Evolutionary conservation across 2,113 vertebrate species (phyloP).

Genomic region (Phaetusa simplex): DNA sequence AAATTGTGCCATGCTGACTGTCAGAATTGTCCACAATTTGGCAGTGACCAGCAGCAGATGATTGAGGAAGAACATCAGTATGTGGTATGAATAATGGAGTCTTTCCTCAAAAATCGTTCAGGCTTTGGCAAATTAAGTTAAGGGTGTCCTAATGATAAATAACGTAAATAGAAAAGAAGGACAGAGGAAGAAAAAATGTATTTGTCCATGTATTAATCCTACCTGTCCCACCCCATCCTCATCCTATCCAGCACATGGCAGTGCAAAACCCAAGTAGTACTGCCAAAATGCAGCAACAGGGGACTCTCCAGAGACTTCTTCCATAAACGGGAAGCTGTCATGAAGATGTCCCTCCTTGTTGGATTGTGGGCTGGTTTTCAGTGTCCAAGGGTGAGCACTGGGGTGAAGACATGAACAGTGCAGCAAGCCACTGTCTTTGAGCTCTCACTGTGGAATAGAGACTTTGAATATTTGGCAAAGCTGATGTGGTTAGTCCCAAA

Average conservation of each 20-base stretch:
- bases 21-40: neutral
- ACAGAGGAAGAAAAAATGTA: neutral
- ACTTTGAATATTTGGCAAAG: neutral
- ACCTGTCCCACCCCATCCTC: neutral
- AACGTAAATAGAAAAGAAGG: neutral
- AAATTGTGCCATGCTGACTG: neutral
- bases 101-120: neutral
- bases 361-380: neutral
- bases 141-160: neutral
- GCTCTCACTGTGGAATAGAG: neutral
- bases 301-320: neutral
- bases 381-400: neutral
- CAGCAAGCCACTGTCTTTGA: neutral
- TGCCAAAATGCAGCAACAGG: neutral
- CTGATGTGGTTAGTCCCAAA: neutral
- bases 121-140: neutral
- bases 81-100: neutral
- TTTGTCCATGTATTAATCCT: neutral
- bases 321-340: neutral
- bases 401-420: neutral
- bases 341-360: accelerated
- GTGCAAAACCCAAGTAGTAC: too few relatives aligned
- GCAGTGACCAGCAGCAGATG: neutral
- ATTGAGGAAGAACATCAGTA: neutral
- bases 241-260: neutral